Evolutionary conservation across 2,113 vertebrate species (phyloP).

Genomic region (Diadophis punctatus): DNA sequence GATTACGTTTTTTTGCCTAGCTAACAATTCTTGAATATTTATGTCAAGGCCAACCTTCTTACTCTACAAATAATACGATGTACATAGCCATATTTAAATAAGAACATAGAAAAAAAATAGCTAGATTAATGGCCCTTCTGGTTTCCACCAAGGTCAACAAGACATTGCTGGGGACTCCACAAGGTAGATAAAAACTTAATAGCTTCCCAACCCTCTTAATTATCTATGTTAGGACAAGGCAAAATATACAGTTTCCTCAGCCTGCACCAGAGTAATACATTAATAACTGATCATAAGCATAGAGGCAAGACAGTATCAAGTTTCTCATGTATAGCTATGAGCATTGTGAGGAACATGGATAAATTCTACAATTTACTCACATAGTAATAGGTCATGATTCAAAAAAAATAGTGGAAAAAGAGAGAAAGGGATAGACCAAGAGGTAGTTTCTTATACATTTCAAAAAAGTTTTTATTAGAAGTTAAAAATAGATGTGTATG

Average conservation of each 20-base stretch:
- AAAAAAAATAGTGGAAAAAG: neutral
- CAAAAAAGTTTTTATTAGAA: neutral
- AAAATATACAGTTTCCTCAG: neutral
- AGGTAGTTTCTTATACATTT: neutral
- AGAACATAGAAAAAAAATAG: too few relatives aligned
- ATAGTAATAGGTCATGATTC: neutral
- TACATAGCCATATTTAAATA: too few relatives aligned
- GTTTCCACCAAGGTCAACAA: too few relatives aligned
- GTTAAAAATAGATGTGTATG: neutral
- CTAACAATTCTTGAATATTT: too few relatives aligned
- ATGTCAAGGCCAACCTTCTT: too few relatives aligned
- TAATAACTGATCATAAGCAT: neutral
- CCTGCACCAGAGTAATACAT: neutral
- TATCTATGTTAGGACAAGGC: neutral
- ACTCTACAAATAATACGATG: too few relatives aligned
- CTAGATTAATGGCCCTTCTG: too few relatives aligned
- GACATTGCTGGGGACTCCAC: too few relatives aligned
- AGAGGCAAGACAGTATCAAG: neutral
- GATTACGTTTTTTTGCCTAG: too few relatives aligned
- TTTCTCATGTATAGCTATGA: neutral
- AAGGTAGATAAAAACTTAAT: too few relatives aligned
- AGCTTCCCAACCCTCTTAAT: neutral
- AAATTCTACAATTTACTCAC: neutral
- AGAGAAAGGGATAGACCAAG: neutral
- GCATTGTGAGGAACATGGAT: neutral